These are phyloP conservation scores for Chrysochloris asiatica DNA, from an alignment of 2,113 vertebrate species.

Conservation along the genomic window DNA sequence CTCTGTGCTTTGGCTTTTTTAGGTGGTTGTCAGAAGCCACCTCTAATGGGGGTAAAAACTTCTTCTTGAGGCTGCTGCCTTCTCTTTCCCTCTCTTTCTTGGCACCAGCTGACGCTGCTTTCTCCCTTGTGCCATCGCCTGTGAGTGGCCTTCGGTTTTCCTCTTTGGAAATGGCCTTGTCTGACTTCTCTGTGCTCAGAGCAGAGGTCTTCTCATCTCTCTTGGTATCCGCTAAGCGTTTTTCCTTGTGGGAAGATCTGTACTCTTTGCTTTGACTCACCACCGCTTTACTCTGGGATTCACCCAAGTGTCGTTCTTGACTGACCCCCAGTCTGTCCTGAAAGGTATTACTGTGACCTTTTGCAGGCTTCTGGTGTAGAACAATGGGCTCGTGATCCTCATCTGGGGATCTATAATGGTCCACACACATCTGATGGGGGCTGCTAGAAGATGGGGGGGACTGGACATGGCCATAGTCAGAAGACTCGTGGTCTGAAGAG, in stretches of 20 bases:
- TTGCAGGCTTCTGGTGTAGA: slow-evolving; percentile 77
- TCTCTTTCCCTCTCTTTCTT: slow-evolving; percentile 86
- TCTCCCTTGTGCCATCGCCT: slow-evolving; percentile 79
- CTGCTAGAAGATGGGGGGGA: slow-evolving; percentile 87
- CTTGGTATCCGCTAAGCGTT: slow-evolving; percentile 73
- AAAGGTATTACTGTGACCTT: slow-evolving; percentile 74
- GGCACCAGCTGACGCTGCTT: slow-evolving; percentile 65
- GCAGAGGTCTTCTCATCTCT: slow-evolving; percentile 72
- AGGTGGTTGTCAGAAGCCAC: slow-evolving; percentile 77
- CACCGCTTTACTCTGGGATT: slow-evolving; percentile 86
- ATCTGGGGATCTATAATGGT: slow-evolving; percentile 79
- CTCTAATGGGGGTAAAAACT: slow-evolving; percentile 40
- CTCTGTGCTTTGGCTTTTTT: slow-evolving; percentile 83
- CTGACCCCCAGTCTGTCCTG: slow-evolving; percentile 78
- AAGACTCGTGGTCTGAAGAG: slow-evolving; percentile 86
- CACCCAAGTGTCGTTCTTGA: slow-evolving; percentile 71
- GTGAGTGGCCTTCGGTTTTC: slow-evolving; percentile 69
- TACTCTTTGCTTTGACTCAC: slow-evolving; percentile 86
- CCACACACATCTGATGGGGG: slow-evolving; percentile 81
- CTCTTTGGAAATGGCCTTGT: slow-evolving; percentile 81
- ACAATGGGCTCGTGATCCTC: slow-evolving; percentile 76
- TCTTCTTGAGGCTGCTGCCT: slow-evolving; percentile 75
- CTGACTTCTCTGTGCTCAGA: slow-evolving; percentile 79
- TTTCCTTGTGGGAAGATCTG: slow-evolving; percentile 86
- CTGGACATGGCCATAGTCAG: slow-evolving; percentile 85